Percentiles rank a stretch among this genome's conserved stretches.
Conservation (phyloP, 2,797 vertebrate genomes). For the Rallus crepitans region DNA sequence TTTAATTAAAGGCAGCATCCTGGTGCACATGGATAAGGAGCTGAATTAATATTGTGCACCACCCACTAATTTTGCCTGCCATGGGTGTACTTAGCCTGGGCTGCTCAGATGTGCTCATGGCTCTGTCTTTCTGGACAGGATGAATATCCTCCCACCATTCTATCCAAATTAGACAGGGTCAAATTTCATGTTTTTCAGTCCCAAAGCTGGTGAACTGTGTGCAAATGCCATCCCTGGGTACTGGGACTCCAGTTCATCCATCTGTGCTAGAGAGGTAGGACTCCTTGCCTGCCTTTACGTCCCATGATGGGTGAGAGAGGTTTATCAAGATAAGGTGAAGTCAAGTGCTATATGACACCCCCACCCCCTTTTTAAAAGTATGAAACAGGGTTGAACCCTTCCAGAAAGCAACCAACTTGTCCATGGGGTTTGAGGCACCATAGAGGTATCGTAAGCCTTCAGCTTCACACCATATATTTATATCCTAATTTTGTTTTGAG, state of each 20-base stretch:
- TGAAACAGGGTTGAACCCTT: background rate
- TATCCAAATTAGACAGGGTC: background rate
- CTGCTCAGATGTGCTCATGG: background rate
- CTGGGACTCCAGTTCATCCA: background rate
- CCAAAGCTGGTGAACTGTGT: background rate
- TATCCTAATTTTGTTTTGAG: background rate
- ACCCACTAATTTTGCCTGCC: slow-evolving; percentile 26
- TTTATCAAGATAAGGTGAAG: background rate
- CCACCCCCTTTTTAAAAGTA: background rate
- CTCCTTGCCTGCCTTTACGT: background rate
- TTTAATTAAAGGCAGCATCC: slow-evolving; percentile 64
- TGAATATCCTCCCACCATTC: background rate
- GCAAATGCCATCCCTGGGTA: background rate
- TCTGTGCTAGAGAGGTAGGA: background rate
- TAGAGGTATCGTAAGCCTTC: background rate
- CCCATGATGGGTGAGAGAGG: background rate
- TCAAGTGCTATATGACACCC: background rate
- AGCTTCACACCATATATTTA: background rate
- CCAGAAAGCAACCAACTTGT: background rate
- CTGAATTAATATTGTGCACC: slow-evolving; percentile 8
- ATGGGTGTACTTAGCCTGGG: background rate
- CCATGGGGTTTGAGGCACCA: background rate
- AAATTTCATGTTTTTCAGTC: background rate
- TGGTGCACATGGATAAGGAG: slow-evolving; percentile 2
- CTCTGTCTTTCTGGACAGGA: background rate